Evolutionary conservation across 1,140 invertebrate genomes (phyloP).

Genomic region (Nebria ingens): DNA sequence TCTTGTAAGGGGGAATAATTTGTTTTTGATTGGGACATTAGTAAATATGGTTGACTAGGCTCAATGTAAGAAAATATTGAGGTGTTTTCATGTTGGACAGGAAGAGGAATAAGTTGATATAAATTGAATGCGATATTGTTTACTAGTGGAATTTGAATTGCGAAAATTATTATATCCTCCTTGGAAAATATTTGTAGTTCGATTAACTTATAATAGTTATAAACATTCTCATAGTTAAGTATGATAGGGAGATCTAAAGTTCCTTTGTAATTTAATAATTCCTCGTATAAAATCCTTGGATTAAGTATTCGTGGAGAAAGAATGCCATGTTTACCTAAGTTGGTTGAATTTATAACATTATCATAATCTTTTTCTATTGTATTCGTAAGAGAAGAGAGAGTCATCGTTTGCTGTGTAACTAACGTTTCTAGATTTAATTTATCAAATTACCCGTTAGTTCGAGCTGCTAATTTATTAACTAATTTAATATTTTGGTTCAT

Average conservation of each 20-base stretch:
- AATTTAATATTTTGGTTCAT: constrained; percentile 15
- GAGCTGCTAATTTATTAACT: constrained; percentile 18
- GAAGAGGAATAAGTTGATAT: constrained; percentile 17
- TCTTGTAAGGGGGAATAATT: constrained; percentile 15
- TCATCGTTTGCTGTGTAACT: constrained; percentile 6
- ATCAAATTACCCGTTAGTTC: constrained; percentile 17
- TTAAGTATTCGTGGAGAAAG: constrained; percentile 26
- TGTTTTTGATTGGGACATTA: constrained; percentile 13
- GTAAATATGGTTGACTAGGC: constrained; percentile 11
- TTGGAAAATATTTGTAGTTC: constrained; percentile 11
- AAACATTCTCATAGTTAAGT: constrained; percentile 3
- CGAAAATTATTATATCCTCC: constrained; percentile 14
- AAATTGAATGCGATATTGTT: constrained; percentile 13
- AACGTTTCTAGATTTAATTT: constrained; percentile 17
- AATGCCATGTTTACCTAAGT: constrained; percentile 24
- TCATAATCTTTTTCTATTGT: constrained; percentile 23
- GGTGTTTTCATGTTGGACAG: constrained; percentile 9
- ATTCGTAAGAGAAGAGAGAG: constrained; percentile 16
- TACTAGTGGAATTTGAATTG: constrained; percentile 15
- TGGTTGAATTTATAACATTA: constrained; percentile 21
- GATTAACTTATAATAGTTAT: constrained; percentile 14
- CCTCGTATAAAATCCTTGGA: constrained; percentile 19
- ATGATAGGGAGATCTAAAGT: constrained; percentile 14
- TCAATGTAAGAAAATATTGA: constrained; percentile 16
- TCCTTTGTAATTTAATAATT: constrained; percentile 22